A percentile compares a stretch with the other conserved stretches of the same genome.
Evolutionary conservation across 2,113 vertebrate species (phyloP).

Genomic region (Corythoichthys intestinalis): DNA sequence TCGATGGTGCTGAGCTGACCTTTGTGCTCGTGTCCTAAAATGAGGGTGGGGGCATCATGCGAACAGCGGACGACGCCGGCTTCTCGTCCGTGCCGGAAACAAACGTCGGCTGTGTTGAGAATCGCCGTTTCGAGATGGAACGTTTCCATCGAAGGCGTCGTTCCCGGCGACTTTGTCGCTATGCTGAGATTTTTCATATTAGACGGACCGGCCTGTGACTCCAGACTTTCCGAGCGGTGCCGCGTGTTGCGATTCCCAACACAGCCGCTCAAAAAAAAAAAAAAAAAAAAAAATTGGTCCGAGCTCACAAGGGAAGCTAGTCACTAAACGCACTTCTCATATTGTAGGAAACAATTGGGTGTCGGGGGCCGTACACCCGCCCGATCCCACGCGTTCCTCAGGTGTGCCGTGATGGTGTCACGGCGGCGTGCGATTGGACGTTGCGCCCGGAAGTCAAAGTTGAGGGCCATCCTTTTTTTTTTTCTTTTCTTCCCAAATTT

Average conservation of each 20-base stretch:
- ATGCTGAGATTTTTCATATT: too few species aligned
- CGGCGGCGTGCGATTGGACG: not conserved
- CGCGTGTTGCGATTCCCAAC: not conserved
- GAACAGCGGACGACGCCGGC: conserved; percentile 4
- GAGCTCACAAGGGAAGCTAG: conserved; percentile 8
- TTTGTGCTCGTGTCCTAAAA: conserved; percentile 42
- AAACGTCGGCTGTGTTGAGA: not conserved
- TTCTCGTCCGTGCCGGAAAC: not conserved
- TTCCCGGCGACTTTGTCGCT: too few species aligned
- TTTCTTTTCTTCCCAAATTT: conserved; percentile 18
- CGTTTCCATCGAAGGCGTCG: too few species aligned
- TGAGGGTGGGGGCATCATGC: conserved; percentile 28
- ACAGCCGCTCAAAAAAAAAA: not conserved
- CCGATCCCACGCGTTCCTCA: not conserved
- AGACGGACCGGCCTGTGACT: too few species aligned
- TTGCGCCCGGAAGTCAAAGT: conserved; percentile 36
- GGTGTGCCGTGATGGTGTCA: not conserved
- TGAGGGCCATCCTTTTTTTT: conserved; percentile 10
- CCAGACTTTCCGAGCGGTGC: too few species aligned
- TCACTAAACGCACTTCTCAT: conserved; percentile 7
- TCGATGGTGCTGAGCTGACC: not conserved
- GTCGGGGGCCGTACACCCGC: not conserved
- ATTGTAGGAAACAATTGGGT: conserved; percentile 3
- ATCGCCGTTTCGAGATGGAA: too few species aligned
- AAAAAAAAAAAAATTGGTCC: not conserved